These are phyloP conservation scores for Lepidocyrtoides sp. DNA, from an alignment of 2,888 invertebrate species.

Conservation along the genomic window DNA sequence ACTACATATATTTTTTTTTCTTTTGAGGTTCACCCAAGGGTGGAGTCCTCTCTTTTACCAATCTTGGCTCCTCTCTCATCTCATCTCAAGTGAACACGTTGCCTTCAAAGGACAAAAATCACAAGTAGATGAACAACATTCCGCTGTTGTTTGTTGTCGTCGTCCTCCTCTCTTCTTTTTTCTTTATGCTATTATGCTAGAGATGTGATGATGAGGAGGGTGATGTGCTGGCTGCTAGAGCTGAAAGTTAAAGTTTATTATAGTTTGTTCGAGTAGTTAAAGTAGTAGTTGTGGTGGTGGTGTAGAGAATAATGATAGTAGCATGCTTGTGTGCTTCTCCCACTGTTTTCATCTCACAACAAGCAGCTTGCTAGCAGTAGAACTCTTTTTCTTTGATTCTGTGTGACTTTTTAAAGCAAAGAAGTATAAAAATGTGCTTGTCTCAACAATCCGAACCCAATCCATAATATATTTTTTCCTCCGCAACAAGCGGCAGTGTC, in stretches of 20 bases:
- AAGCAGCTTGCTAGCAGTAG: neutral
- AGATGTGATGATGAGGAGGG: neutral
- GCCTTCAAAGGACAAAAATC: constrained; percentile 83
- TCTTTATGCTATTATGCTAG: neutral
- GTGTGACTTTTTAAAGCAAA: constrained; percentile 18
- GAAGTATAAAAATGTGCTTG: neutral
- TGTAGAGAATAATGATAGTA: neutral
- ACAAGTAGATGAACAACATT: constrained; percentile 69
- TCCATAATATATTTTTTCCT: neutral
- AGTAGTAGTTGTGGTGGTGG: neutral
- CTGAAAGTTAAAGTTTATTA: constrained; percentile 16
- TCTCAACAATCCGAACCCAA: constrained; percentile 32
- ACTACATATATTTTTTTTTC: neutral
- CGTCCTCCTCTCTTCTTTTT: constrained; percentile 18
- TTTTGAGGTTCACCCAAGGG: constrained; percentile 79
- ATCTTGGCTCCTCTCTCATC: constrained; percentile 75
- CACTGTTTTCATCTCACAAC: constrained; percentile 48
- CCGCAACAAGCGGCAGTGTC: neutral
- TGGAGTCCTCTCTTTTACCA: constrained; percentile 82
- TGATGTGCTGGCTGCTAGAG: neutral
- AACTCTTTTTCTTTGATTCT: constrained; percentile 40
- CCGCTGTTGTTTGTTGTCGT: constrained; percentile 54
- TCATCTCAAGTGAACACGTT: constrained; percentile 74
- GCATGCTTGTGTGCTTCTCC: constrained; percentile 26
- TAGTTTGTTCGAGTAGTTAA: neutral